Evolutionary conservation across 2,888 invertebrate genomes (phyloP).

Genomic region (Scotopteryx bipunctaria): DNA sequence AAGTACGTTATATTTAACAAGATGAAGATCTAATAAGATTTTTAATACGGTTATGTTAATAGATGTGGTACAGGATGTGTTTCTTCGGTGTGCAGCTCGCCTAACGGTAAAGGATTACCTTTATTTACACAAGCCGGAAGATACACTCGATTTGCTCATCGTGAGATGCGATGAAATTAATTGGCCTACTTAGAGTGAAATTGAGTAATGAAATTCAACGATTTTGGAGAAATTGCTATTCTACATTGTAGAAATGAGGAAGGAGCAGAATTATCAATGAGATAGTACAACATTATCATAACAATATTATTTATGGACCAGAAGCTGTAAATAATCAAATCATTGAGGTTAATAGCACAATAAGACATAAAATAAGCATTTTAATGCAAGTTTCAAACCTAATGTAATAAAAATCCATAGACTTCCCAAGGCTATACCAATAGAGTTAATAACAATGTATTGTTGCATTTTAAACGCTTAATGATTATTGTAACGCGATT

Average conservation of each 20-base stretch:
- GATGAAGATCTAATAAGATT: too few species aligned
- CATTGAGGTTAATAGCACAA: slow-evolving; percentile 3
- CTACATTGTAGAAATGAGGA: not conserved
- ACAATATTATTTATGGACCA: slow-evolving; percentile 4
- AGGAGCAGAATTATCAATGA: not conserved
- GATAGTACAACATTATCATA: not conserved
- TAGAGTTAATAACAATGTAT: too few species aligned
- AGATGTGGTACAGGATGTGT: not conserved
- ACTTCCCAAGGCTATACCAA: not conserved
- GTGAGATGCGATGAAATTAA: slow-evolving; percentile 8
- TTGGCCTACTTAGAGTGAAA: slow-evolving; percentile 6
- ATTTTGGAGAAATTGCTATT: not conserved
- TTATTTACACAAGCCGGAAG: slow-evolving; percentile 18
- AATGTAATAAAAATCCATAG: not conserved
- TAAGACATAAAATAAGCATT: not conserved
- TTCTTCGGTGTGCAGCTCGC: slow-evolving; percentile 6
- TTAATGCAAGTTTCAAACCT: not conserved
- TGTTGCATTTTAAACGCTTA: too few species aligned
- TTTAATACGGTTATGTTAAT: too few species aligned
- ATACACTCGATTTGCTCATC: slow-evolving; percentile 4
- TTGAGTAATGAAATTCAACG: slow-evolving; percentile 1
- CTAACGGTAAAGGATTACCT: slow-evolving; percentile 26
- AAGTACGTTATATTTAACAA: too few species aligned
- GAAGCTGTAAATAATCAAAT: slow-evolving; percentile 4
- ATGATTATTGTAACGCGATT: not conserved